phyloP scores from a whole-genome alignment of 2,113 vertebrate species.

The Pelobates fuscus region DNA sequence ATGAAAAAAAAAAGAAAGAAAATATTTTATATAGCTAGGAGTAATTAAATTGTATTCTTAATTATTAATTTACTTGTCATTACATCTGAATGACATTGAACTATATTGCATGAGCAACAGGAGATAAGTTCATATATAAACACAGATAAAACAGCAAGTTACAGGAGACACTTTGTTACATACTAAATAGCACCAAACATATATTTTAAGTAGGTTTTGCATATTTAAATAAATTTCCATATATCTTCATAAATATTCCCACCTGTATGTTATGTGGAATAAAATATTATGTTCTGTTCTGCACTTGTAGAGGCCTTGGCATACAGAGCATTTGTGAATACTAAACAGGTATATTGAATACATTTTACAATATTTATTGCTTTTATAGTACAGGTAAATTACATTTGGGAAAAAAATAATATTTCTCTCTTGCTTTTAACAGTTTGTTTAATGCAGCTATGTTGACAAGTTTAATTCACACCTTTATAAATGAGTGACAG shows the following conservation, averaged over 20 bases:
- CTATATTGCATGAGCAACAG: not conserved
- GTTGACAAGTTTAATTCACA: too few relatives aligned
- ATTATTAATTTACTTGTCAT: too few relatives aligned
- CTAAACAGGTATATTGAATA: not conserved
- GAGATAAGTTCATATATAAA: too few relatives aligned
- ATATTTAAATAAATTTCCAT: not conserved
- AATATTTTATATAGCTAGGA: too few relatives aligned
- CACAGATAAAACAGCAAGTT: too few relatives aligned
- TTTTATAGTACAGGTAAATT: not conserved
- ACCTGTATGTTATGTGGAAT: not conserved
- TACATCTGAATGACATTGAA: not conserved
- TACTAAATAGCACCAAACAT: not conserved
- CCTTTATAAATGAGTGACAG: too few relatives aligned
- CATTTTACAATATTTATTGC: not conserved
- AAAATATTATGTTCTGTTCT: not conserved
- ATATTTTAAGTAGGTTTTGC: not conserved
- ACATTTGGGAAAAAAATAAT: not conserved
- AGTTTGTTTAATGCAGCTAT: too few relatives aligned
- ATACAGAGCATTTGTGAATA: not conserved
- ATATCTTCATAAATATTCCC: constrained; percentile 1
- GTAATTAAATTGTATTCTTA: too few relatives aligned
- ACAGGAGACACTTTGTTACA: not conserved
- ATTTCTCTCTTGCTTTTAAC: too few relatives aligned
- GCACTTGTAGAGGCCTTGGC: not conserved
- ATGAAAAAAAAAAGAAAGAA: too few relatives aligned